Base-by-base conservation (phyloP, 2,888 invertebrate genomes). In the Agrochola circellaris region DNA sequence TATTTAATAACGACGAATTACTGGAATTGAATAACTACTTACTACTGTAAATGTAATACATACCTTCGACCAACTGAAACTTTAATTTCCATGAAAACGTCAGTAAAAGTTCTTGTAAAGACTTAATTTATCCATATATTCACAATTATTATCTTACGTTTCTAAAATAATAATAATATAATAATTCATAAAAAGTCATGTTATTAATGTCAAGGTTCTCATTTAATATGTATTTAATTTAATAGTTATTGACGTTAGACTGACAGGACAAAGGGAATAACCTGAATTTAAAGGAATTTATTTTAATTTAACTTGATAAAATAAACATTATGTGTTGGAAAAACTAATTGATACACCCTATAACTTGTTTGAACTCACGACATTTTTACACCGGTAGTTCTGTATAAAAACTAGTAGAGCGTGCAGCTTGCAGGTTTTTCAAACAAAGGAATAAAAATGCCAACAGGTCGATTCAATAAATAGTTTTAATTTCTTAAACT, bases 401-500 rank as follows among this genome's bases (percentile, higher is more conserved):
- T 4, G 8, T 48, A 69, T 48, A 82, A 82, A 75, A 86, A 85
- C 58, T 54, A 70, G 83, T 64, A 62, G 48, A 2, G 4, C 30
- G 4, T 62, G 78, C 78, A 78, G 51, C 83, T 82, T 74, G 73
- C 78, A 85, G 13, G 51, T 75, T 84, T 76, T 84, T 83, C 65
- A 87, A 79, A 81, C 78, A 73, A 78, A 61, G 69, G 42, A 83
- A 76, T 77, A 84, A 88, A 84, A 81, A 88, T 89, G 20, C 56
- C 69, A 82, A 79, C 79, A 86, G 82, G 81, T 77, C 81, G 79
- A 89, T 90, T 93, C 92, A 95, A 95, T 95, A 95, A 95, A 95
- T 95, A 95, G 91, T 93, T 93, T 87, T 95, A 94, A 93, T 95
- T 89, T 90, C 90, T 90, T 92, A 89, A 77, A 77, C 88, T 89